Evolutionary conservation across 2,113 vertebrate species (phyloP).

Genomic region (mouse (Mus musculus)): DNA sequence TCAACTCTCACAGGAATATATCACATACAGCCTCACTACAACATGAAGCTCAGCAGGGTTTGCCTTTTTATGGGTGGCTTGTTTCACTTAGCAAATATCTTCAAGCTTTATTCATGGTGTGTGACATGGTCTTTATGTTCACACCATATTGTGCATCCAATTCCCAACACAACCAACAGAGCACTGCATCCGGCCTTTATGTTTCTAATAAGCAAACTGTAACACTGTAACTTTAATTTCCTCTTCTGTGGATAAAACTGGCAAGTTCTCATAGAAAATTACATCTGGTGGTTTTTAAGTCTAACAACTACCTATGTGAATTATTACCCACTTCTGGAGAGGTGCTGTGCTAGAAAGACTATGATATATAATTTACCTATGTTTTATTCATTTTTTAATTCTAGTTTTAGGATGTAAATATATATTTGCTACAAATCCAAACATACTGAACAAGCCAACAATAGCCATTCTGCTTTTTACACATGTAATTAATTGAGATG

Average conservation of each 20-base stretch:
- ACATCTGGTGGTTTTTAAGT: no score
- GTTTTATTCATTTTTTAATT: not conserved
- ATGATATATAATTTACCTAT: not conserved
- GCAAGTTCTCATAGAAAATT: slow-evolving; percentile 1
- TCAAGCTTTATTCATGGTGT: not conserved
- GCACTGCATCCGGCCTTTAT: not conserved
- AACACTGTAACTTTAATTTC: slow-evolving; percentile 1
- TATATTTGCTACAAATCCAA: not conserved
- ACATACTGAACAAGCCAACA: not conserved
- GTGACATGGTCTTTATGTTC: not conserved
- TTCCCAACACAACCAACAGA: not conserved
- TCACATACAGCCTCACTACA: not conserved
- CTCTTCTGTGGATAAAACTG: not conserved
- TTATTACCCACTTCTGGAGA: not conserved
- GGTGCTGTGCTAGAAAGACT: not conserved
- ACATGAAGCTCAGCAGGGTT: not conserved
- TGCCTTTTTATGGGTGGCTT: not conserved
- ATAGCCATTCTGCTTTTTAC: not conserved
- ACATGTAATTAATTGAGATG: not conserved
- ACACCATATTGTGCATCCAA: no score
- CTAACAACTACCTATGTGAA: slow-evolving; percentile 15
- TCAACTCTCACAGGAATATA: not conserved
- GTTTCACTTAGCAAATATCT: not conserved
- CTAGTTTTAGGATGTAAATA: not conserved
- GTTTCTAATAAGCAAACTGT: slow-evolving; percentile 10